phyloP scores from a whole-genome alignment of 2,797 vertebrate species.

The Danionella dracula region DNA sequence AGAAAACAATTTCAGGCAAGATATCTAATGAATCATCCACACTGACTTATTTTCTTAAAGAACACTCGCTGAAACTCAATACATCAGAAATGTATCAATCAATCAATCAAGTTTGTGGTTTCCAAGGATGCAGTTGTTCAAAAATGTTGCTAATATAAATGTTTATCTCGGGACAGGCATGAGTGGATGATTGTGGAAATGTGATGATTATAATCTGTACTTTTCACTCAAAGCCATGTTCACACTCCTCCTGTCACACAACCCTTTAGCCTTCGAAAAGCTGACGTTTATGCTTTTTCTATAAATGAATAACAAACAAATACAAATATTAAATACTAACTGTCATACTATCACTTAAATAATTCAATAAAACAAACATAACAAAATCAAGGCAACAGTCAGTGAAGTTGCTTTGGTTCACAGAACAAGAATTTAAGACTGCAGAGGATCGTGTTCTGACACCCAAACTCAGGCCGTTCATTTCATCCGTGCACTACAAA shows the following conservation, averaged over 20 bases:
- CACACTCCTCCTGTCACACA: too few relatives aligned
- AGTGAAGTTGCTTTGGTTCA: constrained; percentile 17
- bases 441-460: constrained; percentile 41
- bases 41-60: constrained; percentile 64
- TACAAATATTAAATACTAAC: background rate
- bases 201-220: too few relatives aligned
- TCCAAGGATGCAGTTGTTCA: too few relatives aligned
- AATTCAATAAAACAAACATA: constrained; percentile 11
- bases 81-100: too few relatives aligned
- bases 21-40: constrained; percentile 64
- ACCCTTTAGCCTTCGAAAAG: too few relatives aligned
- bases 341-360: constrained; percentile 8
- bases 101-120: too few relatives aligned
- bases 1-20: too few relatives aligned
- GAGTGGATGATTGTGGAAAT: too few relatives aligned
- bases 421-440: constrained; percentile 55
- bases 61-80: constrained; percentile 45
- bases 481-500: background rate
- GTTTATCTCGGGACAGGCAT: too few relatives aligned
- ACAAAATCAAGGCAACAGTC: background rate
- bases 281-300: background rate
- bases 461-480: background rate
- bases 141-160: too few relatives aligned
- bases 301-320: background rate
- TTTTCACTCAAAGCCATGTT: too few relatives aligned